A percentile compares a stretch with the other conserved stretches of the same genome.
Conservation (phyloP, 2,888 invertebrate species). For the Euzophera pinguis region DNA sequence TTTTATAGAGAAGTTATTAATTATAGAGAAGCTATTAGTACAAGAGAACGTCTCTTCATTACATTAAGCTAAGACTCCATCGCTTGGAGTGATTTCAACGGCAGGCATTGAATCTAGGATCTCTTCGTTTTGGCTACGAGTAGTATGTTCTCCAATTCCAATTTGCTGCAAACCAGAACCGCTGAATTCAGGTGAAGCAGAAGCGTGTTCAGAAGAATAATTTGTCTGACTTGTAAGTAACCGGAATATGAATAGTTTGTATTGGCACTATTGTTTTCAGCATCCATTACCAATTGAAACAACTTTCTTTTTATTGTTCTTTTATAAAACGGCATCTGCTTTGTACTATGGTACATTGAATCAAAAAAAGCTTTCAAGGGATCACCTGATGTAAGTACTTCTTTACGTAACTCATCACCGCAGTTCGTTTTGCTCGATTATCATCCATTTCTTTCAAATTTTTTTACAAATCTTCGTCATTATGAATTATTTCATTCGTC, state of each 20-base stretch:
- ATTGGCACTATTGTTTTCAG: conserved; percentile 25
- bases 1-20: conserved; percentile 14
- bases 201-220: conserved; percentile 17
- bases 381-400: conserved; percentile 20
- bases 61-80: conserved; percentile 23
- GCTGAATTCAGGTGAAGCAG: conserved; percentile 16
- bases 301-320: conserved; percentile 25
- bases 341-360: conserved; percentile 24
- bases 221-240: conserved; percentile 11
- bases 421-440: conserved; percentile 16
- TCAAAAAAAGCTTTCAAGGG: conserved; percentile 22
- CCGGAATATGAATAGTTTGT: conserved; percentile 19
- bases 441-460: conserved; percentile 20
- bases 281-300: conserved; percentile 25
- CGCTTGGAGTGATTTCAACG: conserved; percentile 18
- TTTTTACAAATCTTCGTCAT: conserved; percentile 15
- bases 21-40: conserved; percentile 25
- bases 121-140: conserved; percentile 17
- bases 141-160: conserved; percentile 17
- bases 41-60: conserved; percentile 21
- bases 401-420: conserved; percentile 21
- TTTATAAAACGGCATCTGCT: conserved; percentile 25
- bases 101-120: conserved; percentile 20
- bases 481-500: conserved; percentile 14
- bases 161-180: conserved; percentile 21